These are phyloP conservation scores for Bettongia penicillata DNA, from an alignment of 2,113 vertebrate genomes.

Conservation along the genomic window DNA sequence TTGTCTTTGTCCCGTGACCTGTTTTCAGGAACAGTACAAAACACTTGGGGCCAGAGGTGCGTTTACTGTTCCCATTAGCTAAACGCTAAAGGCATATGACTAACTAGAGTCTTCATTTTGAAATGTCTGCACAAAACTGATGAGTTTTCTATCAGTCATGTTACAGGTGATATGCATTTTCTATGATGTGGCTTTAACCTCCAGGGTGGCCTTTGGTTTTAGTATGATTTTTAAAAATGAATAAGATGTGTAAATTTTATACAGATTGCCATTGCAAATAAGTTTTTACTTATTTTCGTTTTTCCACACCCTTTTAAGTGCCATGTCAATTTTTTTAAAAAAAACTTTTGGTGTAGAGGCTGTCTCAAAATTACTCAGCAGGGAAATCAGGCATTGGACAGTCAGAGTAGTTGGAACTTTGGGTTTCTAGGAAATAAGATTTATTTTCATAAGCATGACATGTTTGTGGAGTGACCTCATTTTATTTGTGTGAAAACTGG, in stretches of 20 bases:
- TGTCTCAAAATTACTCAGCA: conserved; percentile 72
- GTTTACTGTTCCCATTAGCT: conserved; percentile 56
- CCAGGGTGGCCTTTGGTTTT: conserved; percentile 66
- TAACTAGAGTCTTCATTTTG: conserved; percentile 58
- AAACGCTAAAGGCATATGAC: conserved; percentile 46
- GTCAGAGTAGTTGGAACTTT: conserved; percentile 68
- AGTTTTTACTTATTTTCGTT: conserved; percentile 72
- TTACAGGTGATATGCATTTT: conserved; percentile 65
- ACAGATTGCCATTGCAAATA: conserved; percentile 74
- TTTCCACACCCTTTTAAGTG: conserved; percentile 79
- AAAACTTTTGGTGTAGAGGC: conserved; percentile 58
- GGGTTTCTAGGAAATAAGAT: conserved; percentile 58
- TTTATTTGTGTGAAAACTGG: conserved; percentile 72
- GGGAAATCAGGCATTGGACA: conserved; percentile 67
- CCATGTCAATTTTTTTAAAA: conserved; percentile 77
- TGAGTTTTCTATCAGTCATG: conserved; percentile 56
- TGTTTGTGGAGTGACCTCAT: conserved; percentile 73
- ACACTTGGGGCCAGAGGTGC: conserved; percentile 51
- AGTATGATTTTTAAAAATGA: conserved; percentile 67
- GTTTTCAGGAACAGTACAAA: conserved; percentile 64
- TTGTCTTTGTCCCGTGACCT: conserved; percentile 56
- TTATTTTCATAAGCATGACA: conserved; percentile 73
- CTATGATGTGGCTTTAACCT: conserved; percentile 74
- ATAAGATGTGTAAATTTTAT: conserved; percentile 74
- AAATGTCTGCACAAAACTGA: conserved; percentile 33